Conservation (phyloP, 2,113 vertebrate genomes). For the Oceanodroma tethys region DNA sequence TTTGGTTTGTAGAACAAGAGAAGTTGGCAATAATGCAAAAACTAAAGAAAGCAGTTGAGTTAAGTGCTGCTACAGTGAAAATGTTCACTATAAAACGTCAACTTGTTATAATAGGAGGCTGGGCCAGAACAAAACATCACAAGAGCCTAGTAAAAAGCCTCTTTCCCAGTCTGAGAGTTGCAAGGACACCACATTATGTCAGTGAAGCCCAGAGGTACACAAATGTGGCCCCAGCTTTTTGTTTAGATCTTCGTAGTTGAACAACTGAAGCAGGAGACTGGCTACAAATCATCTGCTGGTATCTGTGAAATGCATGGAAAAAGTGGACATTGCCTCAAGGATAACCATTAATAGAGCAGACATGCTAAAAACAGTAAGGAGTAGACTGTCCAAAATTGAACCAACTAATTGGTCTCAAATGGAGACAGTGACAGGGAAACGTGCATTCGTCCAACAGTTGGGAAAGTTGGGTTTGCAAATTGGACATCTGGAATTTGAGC, state of each 20-base stretch:
- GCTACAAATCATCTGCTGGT: neutral
- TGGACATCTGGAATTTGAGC: slow-evolving; percentile 52
- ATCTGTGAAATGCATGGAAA: slow-evolving; percentile 11
- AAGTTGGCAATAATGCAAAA: slow-evolving; percentile 50
- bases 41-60: slow-evolving; percentile 5
- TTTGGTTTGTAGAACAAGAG: slow-evolving; percentile 59
- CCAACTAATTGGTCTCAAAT: slow-evolving; percentile 55
- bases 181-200: neutral
- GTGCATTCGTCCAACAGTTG: neutral
- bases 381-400: slow-evolving; percentile 15
- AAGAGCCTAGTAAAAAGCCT: slow-evolving; percentile 29
- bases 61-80: slow-evolving; percentile 41
- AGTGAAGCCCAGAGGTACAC: neutral
- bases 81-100: neutral
- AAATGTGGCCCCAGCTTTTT: neutral
- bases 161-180: neutral
- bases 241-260: neutral
- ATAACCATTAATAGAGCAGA: slow-evolving; percentile 31
- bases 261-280: neutral
- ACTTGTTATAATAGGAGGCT: slow-evolving; percentile 6
- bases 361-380: slow-evolving; percentile 27
- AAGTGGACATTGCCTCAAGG: slow-evolving; percentile 7
- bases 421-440: slow-evolving; percentile 21
- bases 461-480: slow-evolving; percentile 37
- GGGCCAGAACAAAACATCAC: slow-evolving; percentile 31